Evolutionary conservation across 2,113 vertebrate genomes (phyloP).

Genomic region (Pluvianellus socialis): DNA sequence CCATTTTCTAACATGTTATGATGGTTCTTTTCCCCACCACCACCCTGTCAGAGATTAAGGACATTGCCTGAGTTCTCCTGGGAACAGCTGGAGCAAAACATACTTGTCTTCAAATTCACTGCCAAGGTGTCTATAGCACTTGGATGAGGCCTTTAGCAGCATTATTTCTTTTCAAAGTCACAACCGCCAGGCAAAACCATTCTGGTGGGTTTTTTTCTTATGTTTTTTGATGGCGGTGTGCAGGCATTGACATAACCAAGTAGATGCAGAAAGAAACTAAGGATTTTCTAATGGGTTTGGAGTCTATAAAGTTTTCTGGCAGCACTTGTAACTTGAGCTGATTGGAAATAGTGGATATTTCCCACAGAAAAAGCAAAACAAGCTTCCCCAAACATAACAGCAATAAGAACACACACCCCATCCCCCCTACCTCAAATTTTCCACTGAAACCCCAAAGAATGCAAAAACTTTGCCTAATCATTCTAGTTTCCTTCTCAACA

Average conservation of each 20-base stretch:
- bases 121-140: neutral
- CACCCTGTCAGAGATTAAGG: neutral
- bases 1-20: neutral
- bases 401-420: neutral
- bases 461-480: neutral
- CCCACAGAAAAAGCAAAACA: neutral
- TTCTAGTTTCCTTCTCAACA: neutral
- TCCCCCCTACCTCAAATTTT: neutral
- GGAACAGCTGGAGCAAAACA: neutral
- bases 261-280: neutral
- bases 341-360: constrained; percentile 5
- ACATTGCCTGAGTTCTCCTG: rapidly evolving
- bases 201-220: neutral
- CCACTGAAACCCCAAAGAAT: neutral
- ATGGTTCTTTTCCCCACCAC: neutral
- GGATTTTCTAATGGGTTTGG: neutral
- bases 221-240: neutral
- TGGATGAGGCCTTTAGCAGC: neutral
- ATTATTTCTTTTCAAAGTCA: neutral
- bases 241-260: neutral
- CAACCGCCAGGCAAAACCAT: neutral
- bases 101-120: neutral
- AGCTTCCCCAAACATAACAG: neutral
- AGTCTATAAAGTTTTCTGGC: neutral
- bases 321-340: neutral